A percentile compares a stretch with the other conserved stretches of the same genome.
These are phyloP conservation scores for Aphelocoma californica DNA, from an alignment of 2,797 vertebrate genomes.

Conservation along the genomic window DNA sequence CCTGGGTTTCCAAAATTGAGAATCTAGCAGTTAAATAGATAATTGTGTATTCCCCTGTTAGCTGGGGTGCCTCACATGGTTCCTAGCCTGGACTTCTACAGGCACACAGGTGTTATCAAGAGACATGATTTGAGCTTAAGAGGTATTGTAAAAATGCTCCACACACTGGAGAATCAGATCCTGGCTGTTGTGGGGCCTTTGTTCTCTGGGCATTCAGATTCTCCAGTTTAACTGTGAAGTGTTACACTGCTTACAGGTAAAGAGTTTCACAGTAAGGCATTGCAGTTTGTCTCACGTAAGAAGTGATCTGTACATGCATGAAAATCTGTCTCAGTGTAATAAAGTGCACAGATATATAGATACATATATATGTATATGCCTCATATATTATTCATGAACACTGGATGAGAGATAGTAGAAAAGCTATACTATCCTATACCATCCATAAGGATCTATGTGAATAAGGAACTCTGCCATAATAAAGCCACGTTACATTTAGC, in stretches of 20 bases:
- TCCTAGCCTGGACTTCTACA: neutral
- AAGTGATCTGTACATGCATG: neutral
- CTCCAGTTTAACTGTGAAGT: neutral
- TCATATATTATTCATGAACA: neutral
- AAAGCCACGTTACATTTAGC: neutral
- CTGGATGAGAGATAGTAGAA: neutral
- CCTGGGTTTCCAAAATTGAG: neutral
- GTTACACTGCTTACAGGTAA: neutral
- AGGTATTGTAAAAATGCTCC: neutral
- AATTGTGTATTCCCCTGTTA: neutral
- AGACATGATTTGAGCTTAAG: neutral
- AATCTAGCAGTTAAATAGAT: neutral
- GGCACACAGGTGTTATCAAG: neutral
- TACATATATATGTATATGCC: neutral
- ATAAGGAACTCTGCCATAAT: neutral
- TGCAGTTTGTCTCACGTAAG: neutral
- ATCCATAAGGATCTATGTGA: neutral
- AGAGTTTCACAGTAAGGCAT: neutral
- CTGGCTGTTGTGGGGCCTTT: rapidly evolving
- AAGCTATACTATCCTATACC: neutral
- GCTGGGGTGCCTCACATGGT: neutral
- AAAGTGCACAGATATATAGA: neutral
- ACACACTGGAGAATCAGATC: neutral
- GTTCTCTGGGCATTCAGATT: neutral
- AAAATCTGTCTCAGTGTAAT: neutral